Base-by-base conservation (phyloP, 30 jellyfish, hydroid and myxozoan species). In the Hydractinia symbiolongicarpus region DNA sequence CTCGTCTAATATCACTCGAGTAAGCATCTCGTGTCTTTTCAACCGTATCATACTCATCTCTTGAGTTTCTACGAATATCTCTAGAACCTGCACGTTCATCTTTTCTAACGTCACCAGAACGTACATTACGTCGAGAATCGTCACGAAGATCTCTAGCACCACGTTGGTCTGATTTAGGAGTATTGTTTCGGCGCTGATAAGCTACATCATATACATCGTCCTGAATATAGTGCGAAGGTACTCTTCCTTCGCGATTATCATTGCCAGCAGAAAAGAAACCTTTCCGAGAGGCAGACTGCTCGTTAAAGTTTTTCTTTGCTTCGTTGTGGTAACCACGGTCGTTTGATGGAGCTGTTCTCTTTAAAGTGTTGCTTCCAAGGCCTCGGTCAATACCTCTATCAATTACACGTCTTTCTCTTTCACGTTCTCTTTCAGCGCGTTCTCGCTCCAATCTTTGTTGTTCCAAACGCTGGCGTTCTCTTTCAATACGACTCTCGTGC, bases 391-490 rank as follows among this genome's bases (percentile, higher is more conserved):
- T 79, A 9, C 87, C 87, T 17, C 87, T 50, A 68, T 79, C 87
- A 60, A 77, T 77, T 8, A 79, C 83, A 50, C 83, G 83, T 20
- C 21, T 50, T 14, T 30, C 53, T 68, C 94, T 54, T n/a, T 66
- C 78, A 9, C 91, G 88, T 10, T 81, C 95, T 21, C 94, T 54
- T 8, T 83, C 81, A 54, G 86, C 74, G 54, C 95, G 67, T 71
- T 75, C 94, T 16, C 89, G 86, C 57, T 93, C 98, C 64, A 93
- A 77, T n/a, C 96, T 71, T 53, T 86, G 96, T 54, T 89, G 95
- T 72, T 93, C 96, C 76, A 93, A 57, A 50, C 95, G 94, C 30
- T 77, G 97, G 71, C 96, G 79, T 58, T 93, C 98, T 50, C 94
- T 78, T 75, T 86, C 94, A 64, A 93, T 83, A 16, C 96, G 89